phyloP scores from a whole-genome alignment of 2,888 invertebrate genomes.

The Hipparchia sbordonii region DNA sequence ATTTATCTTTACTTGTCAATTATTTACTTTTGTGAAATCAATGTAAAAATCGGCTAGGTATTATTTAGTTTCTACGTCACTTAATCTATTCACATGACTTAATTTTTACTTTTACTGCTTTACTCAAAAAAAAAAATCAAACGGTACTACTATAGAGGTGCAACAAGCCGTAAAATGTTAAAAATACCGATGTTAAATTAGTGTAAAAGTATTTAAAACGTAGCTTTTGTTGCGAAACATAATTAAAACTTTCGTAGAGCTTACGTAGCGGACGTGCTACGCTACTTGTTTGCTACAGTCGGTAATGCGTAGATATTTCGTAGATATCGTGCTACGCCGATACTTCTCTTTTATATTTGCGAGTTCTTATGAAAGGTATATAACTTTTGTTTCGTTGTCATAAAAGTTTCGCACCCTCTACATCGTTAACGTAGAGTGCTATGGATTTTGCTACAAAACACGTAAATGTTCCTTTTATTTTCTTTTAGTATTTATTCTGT shows the following conservation, averaged over 20 bases:
- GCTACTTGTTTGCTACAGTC: slow-evolving; percentile 1
- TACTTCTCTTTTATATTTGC: slow-evolving; percentile 18
- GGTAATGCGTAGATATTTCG: slow-evolving; percentile 13
- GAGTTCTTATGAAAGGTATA: slow-evolving; percentile 11
- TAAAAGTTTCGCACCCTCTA: slow-evolving; percentile 6
- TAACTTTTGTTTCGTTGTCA: slow-evolving; percentile 16
- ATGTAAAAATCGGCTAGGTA: too few relatives aligned
- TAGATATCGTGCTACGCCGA: slow-evolving; percentile 12
- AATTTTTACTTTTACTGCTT: too few relatives aligned
- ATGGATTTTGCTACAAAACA: slow-evolving; percentile 1
- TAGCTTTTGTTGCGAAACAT: slow-evolving; percentile 7
- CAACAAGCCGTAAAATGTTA: not conserved
- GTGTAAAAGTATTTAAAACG: slow-evolving; percentile 4
- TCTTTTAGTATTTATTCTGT: not conserved
- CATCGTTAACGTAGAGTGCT: slow-evolving; percentile 6
- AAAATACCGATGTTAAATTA: not conserved
- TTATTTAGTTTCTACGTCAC: too few relatives aligned
- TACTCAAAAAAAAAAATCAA: too few relatives aligned
- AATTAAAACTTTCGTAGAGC: slow-evolving; percentile 17
- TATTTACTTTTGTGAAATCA: too few relatives aligned
- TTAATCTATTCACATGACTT: too few relatives aligned
- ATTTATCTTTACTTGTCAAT: too few relatives aligned
- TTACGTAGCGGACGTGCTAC: slow-evolving; percentile 14
- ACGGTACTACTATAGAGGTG: too few relatives aligned
- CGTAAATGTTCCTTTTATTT: not conserved